A percentile compares a stretch with the other conserved stretches of the same genome.
Conservation (phyloP, 2,888 invertebrate species). For the Dryocosmus kuriphilus region DNA sequence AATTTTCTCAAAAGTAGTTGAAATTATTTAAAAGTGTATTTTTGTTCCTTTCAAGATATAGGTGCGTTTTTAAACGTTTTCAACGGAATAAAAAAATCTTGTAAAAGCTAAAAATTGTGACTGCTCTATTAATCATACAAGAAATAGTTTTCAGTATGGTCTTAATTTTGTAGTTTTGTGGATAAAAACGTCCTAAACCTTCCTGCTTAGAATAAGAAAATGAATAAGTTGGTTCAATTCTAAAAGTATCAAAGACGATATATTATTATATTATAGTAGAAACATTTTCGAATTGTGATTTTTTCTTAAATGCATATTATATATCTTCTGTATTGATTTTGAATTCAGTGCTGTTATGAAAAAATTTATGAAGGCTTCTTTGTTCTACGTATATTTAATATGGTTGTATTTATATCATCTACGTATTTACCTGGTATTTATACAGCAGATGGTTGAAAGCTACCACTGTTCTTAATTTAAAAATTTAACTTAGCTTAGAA, state of each 20-base stretch:
- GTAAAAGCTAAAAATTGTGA: not conserved
- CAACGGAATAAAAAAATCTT: not conserved
- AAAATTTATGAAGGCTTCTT: not conserved
- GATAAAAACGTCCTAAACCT: slow-evolving; percentile 1
- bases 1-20: not conserved
- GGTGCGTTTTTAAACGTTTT: not conserved
- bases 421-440: not conserved
- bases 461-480: not conserved
- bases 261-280: not conserved
- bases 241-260: not conserved
- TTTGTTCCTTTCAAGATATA: too few species aligned
- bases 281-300: too few species aligned
- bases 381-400: not conserved
- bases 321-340: not conserved
- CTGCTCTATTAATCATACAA: not conserved
- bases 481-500: not conserved
- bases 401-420: slow-evolving; percentile 19
- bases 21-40: too few species aligned
- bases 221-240: slow-evolving; percentile 1
- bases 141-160: not conserved
- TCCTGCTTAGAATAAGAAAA: not conserved
- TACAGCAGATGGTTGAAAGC: not conserved
- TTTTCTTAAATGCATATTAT: not conserved
- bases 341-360: not conserved
- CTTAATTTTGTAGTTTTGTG: not conserved